These are phyloP conservation scores for Myotis brandtii DNA, from an alignment of 2,113 vertebrate genomes.

Conservation along the genomic window DNA sequence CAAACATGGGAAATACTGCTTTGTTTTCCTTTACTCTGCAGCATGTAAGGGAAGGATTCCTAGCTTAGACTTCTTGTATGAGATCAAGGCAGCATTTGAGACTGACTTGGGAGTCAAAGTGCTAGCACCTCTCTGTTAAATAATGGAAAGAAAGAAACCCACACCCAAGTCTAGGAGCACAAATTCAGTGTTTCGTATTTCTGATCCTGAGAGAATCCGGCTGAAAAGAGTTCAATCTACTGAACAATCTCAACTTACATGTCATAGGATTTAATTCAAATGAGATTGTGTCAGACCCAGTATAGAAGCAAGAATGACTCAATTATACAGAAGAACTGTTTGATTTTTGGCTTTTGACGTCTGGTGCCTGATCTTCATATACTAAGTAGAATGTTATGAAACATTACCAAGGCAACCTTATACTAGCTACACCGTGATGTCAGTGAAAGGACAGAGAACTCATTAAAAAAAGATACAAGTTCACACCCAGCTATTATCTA, in stretches of 20 bases:
- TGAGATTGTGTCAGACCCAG: not conserved
- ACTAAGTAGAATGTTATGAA: not conserved
- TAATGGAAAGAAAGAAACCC: conserved; percentile 39
- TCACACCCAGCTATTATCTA: not conserved
- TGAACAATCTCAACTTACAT: not conserved
- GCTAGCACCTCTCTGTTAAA: not conserved
- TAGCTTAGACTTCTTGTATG: not conserved
- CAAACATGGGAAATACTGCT: not conserved
- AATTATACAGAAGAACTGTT: not conserved
- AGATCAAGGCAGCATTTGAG: not conserved
- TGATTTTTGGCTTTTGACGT: not conserved
- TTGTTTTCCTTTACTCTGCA: not conserved
- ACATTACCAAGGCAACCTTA: conserved; percentile 9
- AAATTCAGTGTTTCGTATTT: conserved; percentile 20
- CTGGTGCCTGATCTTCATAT: not conserved
- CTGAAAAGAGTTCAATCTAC: not conserved
- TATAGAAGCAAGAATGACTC: not conserved
- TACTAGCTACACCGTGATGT: not conserved
- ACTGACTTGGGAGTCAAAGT: not conserved
- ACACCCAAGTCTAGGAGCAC: not conserved
- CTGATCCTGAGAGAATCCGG: not conserved
- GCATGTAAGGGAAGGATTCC: not conserved
- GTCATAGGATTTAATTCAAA: conserved; percentile 37
- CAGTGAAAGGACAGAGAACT: not conserved
- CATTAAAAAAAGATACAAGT: conserved; percentile 7